Percentiles rank a stretch among this genome's conserved stretches.
These are phyloP conservation scores for Lochmaea crataegi DNA, from an alignment of 2,888 invertebrate species.

Conservation along the genomic window DNA sequence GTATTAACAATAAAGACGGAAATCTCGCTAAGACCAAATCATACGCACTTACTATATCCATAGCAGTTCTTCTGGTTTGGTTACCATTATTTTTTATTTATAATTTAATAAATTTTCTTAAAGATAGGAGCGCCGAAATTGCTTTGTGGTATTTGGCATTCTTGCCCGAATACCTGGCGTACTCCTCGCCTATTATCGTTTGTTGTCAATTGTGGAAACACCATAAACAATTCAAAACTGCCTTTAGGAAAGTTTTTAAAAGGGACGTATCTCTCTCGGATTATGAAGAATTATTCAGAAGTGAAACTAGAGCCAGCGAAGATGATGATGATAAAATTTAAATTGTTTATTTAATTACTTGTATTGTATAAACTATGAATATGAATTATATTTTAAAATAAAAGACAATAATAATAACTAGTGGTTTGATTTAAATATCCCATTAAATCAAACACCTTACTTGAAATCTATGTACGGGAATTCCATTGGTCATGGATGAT, in stretches of 20 bases:
- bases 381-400: no score
- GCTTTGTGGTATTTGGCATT: slow-evolving; percentile 44
- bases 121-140: slow-evolving; percentile 26
- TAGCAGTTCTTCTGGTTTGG: slow-evolving; percentile 35
- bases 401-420: no score
- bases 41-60: slow-evolving; percentile 34
- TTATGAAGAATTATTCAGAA: slow-evolving; percentile 38
- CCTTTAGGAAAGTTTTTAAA: slow-evolving; percentile 39
- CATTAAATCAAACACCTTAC: no score
- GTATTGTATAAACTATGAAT: no score
- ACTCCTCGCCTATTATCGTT: slow-evolving; percentile 34
- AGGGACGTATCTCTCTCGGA: slow-evolving; percentile 33
- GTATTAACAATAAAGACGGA: slow-evolving; percentile 26
- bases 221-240: slow-evolving; percentile 39
- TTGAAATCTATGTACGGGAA: no score
- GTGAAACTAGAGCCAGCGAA: slow-evolving; percentile 18
- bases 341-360: no score
- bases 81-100: slow-evolving; percentile 41
- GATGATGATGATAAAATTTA: background rate
- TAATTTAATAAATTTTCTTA: slow-evolving; percentile 38
- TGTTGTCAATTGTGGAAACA: slow-evolving; percentile 38
- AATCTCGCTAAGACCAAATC: slow-evolving; percentile 25
- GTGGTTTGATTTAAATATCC: no score
- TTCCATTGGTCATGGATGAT: no score
- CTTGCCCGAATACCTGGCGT: slow-evolving; percentile 43